phyloP scores from a whole-genome alignment of 2,113 vertebrate species.

The Grus americana region DNA sequence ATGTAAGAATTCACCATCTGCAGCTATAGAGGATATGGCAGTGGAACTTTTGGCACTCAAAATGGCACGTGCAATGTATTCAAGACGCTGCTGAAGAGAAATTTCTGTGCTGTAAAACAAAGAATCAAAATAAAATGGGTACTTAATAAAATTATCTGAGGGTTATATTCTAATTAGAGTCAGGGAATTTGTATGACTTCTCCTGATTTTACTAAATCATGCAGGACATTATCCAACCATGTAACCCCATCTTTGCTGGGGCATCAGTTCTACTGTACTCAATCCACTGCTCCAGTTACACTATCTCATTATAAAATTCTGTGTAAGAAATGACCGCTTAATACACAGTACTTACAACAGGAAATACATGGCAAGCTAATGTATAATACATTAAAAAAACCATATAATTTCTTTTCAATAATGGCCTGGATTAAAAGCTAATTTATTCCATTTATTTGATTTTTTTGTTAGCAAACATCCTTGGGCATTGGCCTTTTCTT shows the following conservation, averaged over 20 bases:
- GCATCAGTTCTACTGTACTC: not conserved
- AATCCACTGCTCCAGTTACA: not conserved
- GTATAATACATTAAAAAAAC: not conserved
- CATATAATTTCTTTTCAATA: not conserved
- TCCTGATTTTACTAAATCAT: not conserved
- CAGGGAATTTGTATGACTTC: not conserved
- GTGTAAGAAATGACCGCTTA: not conserved
- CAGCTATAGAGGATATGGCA: conserved; percentile 85
- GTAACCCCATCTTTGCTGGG: not conserved
- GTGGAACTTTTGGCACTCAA: conserved; percentile 97
- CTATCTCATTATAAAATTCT: not conserved
- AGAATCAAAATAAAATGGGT: not conserved
- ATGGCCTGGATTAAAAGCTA: not conserved
- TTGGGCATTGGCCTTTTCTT: not conserved
- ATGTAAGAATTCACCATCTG: conserved; percentile 96
- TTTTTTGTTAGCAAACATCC: not conserved
- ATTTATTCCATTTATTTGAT: too few relatives aligned
- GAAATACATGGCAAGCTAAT: not conserved
- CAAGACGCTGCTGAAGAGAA: conserved; percentile 91
- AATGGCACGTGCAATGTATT: conserved; percentile 95
- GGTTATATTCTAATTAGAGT: not conserved
- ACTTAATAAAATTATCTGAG: not conserved
- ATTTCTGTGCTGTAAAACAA: conserved; percentile 88
- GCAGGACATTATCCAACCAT: not conserved
- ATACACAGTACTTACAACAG: not conserved